Conservation (phyloP, 2,797 vertebrate species). For the Melanotaenia parkinsoni region DNA sequence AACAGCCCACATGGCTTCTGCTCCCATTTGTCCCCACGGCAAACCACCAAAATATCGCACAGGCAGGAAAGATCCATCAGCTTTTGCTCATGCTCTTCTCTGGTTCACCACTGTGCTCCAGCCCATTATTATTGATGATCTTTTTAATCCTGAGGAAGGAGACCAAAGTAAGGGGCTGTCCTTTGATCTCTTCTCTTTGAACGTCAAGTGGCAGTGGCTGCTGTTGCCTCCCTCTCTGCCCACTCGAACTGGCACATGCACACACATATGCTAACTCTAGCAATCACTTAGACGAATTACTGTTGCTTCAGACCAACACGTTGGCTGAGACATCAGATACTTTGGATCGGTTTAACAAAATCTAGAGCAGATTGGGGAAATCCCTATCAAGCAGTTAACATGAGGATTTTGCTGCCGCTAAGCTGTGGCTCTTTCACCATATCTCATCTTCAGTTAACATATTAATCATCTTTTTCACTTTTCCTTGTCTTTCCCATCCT, state of each 20-base stretch:
- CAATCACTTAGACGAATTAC: slow-evolving; percentile 13
- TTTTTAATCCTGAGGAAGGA: slow-evolving; percentile 72
- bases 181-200: slow-evolving; percentile 79
- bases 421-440: slow-evolving; percentile 49
- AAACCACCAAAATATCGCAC: slow-evolving; percentile 46
- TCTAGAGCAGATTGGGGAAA: slow-evolving; percentile 65
- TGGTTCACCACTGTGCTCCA: slow-evolving; percentile 56
- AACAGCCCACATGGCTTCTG: slow-evolving; percentile 43
- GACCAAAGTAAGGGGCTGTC: slow-evolving; percentile 47
- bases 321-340: slow-evolving; percentile 50
- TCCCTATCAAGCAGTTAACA: slow-evolving; percentile 71
- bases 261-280: background rate
- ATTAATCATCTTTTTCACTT: slow-evolving; percentile 58
- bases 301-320: slow-evolving; percentile 34
- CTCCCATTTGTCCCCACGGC: slow-evolving; percentile 53
- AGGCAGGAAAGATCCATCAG: slow-evolving; percentile 50
- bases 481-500: slow-evolving; percentile 38
- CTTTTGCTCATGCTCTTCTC: slow-evolving; percentile 32
- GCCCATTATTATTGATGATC: slow-evolving; percentile 77
- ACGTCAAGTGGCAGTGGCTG: slow-evolving; percentile 60
- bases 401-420: slow-evolving; percentile 66
- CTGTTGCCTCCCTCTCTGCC: slow-evolving; percentile 36
- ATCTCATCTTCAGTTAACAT: slow-evolving; percentile 62
- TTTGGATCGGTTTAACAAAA: slow-evolving; percentile 69
- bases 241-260: slow-evolving; percentile 30